A percentile compares a stretch with the other conserved stretches of the same genome.
Evolutionary conservation across 1,140 invertebrate species (phyloP).

Genomic region (Apis dorsata): DNA sequence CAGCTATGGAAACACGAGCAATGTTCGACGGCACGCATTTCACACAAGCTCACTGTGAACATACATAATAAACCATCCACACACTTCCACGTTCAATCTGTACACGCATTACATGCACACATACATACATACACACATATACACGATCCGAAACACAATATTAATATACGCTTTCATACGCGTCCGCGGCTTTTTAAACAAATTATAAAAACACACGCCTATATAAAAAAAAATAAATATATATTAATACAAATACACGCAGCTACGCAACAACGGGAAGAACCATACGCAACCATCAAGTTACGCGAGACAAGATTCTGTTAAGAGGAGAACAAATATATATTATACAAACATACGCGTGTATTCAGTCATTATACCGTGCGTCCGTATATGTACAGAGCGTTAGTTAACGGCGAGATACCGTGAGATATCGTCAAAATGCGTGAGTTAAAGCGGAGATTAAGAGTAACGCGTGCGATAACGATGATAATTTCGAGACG

Average conservation of each 20-base stretch:
- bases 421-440: constrained; percentile 37
- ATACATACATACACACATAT: background rate
- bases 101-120: background rate
- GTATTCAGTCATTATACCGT: constrained; percentile 53
- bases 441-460: constrained; percentile 10
- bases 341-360: constrained; percentile 36
- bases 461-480: constrained; percentile 8
- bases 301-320: constrained; percentile 8
- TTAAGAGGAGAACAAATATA: constrained; percentile 39
- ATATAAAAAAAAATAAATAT: background rate
- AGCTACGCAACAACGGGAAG: background rate
- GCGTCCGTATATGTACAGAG: constrained; percentile 57
- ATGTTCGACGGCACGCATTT: constrained; percentile 41
- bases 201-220: background rate
- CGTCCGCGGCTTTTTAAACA: constrained; percentile 16
- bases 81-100: background rate
- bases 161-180: background rate
- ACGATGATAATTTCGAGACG: constrained; percentile 24
- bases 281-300: constrained; percentile 4
- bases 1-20: constrained; percentile 38
- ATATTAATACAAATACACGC: background rate
- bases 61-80: background rate
- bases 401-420: constrained; percentile 48
- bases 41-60: constrained; percentile 26
- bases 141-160: background rate